A percentile compares a stretch with the other conserved stretches of the same genome.
Conservation (phyloP, 1,140 invertebrate species). For the Oreohelix idahoensis region DNA sequence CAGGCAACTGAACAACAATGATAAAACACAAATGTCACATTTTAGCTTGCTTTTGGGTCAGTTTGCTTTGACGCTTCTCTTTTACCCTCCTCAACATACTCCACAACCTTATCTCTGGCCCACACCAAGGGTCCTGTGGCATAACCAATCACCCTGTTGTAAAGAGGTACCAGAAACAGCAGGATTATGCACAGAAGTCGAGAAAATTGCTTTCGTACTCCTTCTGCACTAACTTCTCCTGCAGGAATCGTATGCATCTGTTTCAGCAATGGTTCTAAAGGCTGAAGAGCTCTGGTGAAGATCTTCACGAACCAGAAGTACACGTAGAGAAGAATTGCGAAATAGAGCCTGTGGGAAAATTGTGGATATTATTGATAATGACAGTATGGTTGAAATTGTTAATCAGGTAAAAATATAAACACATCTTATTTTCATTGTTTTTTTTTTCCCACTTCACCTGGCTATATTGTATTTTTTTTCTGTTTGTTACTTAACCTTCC, state of each 20-base stretch:
- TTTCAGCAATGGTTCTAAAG: not conserved
- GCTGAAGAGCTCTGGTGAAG: not conserved
- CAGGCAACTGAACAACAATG: no score
- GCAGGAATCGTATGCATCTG: slow-evolving; percentile 1
- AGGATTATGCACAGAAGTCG: not conserved
- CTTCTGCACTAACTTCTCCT: not conserved
- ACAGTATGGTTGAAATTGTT: no score
- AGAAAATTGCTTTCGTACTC: not conserved
- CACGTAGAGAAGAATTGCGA: not conserved
- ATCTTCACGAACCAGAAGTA: slow-evolving; percentile 1
- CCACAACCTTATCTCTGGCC: not conserved
- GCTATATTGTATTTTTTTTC: no score
- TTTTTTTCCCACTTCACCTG: no score
- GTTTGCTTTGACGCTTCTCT: not conserved
- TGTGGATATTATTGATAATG: no score
- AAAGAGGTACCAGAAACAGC: not conserved
- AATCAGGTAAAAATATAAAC: no score
- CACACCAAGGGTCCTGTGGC: not conserved
- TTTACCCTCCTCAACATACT: not conserved
- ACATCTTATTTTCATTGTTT: no score
- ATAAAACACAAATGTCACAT: no score
- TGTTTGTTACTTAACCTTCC: no score
- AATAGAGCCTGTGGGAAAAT: not conserved
- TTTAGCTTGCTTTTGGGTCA: not conserved
- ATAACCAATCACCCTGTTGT: not conserved